phyloP scores from a whole-genome alignment of 2,888 invertebrate species.

The Drosophila helvetica region DNA sequence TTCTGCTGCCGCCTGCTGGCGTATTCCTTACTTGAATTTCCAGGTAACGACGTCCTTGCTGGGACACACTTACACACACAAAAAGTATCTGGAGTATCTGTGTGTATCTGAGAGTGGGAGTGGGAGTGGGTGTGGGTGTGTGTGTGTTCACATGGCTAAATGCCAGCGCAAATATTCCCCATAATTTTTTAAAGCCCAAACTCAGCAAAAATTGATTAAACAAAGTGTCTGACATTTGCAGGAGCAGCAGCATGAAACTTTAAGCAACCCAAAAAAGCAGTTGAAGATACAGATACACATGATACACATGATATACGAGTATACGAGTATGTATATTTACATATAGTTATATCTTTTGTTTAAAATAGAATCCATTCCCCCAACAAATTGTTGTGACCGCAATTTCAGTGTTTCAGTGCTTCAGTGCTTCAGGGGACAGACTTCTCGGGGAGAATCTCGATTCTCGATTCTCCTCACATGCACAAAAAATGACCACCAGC shows the following conservation, averaged over 20 bases:
- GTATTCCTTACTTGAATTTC: conserved; percentile 42
- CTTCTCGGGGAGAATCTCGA: not conserved
- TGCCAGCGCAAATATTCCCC: conserved; percentile 41
- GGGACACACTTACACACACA: conserved; percentile 23
- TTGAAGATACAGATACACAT: not conserved
- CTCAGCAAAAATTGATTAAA: conserved; percentile 66
- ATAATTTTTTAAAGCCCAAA: conserved; percentile 37
- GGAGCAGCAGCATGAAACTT: conserved; percentile 8
- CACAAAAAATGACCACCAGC: conserved; percentile 71
- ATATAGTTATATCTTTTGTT: conserved; percentile 36
- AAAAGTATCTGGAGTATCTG: not conserved
- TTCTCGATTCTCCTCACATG: conserved; percentile 17
- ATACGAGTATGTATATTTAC: conserved; percentile 13
- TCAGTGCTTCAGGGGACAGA: no score
- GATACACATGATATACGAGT: not conserved
- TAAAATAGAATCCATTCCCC: conserved; percentile 61
- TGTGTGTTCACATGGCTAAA: conserved; percentile 35
- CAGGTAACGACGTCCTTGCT: conserved; percentile 47
- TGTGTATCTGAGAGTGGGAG: not conserved
- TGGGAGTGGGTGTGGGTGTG: conserved; percentile 3
- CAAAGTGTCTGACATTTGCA: conserved; percentile 48
- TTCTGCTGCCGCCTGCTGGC: conserved; percentile 17
- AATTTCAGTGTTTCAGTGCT: conserved; percentile 47
- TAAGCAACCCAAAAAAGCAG: not conserved
- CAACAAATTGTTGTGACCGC: conserved; percentile 74